A percentile compares a stretch with the other conserved stretches of the same genome.
phyloP scores from a whole-genome alignment of 1,140 invertebrate species.

The Pentalonia nigronervosa region DNA sequence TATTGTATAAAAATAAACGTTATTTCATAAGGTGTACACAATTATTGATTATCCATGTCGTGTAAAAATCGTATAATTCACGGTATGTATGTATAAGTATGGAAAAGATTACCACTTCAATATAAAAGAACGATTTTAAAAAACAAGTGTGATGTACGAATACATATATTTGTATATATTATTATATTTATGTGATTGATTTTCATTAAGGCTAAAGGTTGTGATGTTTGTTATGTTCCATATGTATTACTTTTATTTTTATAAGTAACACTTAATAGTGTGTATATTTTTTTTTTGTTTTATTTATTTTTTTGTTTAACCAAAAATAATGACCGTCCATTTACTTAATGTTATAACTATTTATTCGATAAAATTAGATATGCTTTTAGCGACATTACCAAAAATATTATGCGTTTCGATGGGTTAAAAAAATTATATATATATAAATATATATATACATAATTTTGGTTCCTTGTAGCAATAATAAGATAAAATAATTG shows the following conservation, averaged over 20 bases:
- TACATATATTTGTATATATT: conserved; percentile 14
- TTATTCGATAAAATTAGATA: conserved; percentile 42
- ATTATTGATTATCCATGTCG: neutral
- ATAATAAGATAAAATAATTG: conserved; percentile 46
- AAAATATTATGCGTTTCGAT: conserved; percentile 1
- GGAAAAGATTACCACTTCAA: neutral
- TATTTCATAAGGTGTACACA: neutral
- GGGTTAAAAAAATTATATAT: conserved; percentile 2
- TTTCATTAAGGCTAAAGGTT: conserved; percentile 54
- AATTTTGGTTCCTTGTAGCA: conserved; percentile 55
- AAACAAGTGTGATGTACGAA: neutral
- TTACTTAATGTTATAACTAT: conserved; percentile 27
- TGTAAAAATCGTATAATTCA: neutral
- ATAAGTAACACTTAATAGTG: conserved; percentile 17
- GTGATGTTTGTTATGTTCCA: conserved; percentile 58
- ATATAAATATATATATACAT: neutral
- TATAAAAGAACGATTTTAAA: neutral
- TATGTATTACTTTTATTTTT: conserved; percentile 14
- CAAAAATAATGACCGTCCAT: conserved; percentile 49
- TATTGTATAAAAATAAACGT: neutral
- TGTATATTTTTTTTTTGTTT: conserved; percentile 27
- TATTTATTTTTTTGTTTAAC: conserved; percentile 37
- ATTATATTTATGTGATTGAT: conserved; percentile 52
- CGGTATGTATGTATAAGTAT: neutral
- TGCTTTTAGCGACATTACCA: conserved; percentile 12